phyloP scores from a whole-genome alignment of 2,113 vertebrate species.

The Calidris pugnax region DNA sequence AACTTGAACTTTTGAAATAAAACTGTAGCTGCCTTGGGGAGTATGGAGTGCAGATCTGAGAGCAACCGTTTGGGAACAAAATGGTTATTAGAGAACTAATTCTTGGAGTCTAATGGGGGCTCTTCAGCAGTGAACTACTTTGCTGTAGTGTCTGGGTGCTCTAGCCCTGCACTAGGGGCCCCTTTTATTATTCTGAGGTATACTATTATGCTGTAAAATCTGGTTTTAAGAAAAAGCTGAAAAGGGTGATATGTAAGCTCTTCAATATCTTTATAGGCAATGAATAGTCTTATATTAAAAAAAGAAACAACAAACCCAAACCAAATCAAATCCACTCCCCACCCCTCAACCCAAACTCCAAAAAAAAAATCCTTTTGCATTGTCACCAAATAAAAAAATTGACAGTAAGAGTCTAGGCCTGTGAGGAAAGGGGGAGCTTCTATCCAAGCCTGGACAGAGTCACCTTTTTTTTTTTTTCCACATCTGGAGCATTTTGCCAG shows the following conservation, averaged over 20 bases:
- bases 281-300: neutral
- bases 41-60: neutral
- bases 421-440: neutral
- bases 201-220: neutral
- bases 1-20: neutral
- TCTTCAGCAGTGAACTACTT: neutral
- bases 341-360: neutral
- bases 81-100: neutral
- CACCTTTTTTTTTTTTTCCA: neutral
- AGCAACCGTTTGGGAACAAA: neutral
- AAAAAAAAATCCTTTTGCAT: neutral
- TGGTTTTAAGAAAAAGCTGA: neutral
- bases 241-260: neutral
- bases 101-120: neutral
- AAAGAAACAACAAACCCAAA: neutral
- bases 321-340: neutral
- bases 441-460: neutral
- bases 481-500: neutral
- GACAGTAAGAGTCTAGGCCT: neutral
- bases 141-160: neutral
- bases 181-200: neutral
- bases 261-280: neutral
- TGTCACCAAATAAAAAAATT: neutral
- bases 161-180: neutral
- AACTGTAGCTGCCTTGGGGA: fast-evolving